phyloP scores from a whole-genome alignment of 2,113 vertebrate genomes.

The Cranoglanis bouderius region DNA sequence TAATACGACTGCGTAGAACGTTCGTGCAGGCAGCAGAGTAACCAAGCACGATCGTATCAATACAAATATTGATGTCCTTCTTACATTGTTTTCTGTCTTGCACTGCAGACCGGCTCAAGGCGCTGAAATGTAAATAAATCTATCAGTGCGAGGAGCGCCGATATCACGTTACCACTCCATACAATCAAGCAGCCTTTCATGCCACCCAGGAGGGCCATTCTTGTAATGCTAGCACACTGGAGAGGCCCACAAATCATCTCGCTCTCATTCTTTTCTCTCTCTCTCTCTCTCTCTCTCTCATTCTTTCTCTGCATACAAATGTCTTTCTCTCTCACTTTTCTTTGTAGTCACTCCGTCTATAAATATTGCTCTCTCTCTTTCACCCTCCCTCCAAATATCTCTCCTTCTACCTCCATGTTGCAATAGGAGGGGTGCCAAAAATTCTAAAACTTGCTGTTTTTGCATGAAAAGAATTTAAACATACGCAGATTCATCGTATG shows the following conservation, averaged over 20 bases:
- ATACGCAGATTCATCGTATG: neutral
- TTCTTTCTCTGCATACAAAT: neutral
- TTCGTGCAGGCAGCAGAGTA: neutral
- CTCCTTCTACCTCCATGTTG: neutral
- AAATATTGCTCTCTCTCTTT: neutral
- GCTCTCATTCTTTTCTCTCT: slow-evolving; percentile 17
- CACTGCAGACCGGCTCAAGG: slow-evolving; percentile 62
- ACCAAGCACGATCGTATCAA: slow-evolving; percentile 56
- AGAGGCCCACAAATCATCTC: slow-evolving; percentile 75
- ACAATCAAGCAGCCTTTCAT: slow-evolving; percentile 77
- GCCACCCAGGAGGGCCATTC: slow-evolving; percentile 77
- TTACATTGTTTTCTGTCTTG: slow-evolving; percentile 49
- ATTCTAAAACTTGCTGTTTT: neutral
- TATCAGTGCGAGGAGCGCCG: slow-evolving; percentile 66
- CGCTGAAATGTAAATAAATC: slow-evolving; percentile 81
- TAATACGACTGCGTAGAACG: neutral
- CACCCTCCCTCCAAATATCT: neutral
- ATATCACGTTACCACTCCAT: slow-evolving; percentile 75
- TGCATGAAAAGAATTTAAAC: neutral
- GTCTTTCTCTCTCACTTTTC: slow-evolving; percentile 20
- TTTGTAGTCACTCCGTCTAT: neutral
- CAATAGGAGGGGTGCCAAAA: neutral
- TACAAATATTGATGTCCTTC: slow-evolving; percentile 68
- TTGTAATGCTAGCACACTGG: slow-evolving; percentile 73
- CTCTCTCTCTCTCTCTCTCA: slow-evolving; percentile 22